Percentiles rank a stretch among this genome's conserved stretches.
Evolutionary conservation across 1,140 invertebrate genomes (phyloP).

Genomic region (Trichonephila clavipes): DNA sequence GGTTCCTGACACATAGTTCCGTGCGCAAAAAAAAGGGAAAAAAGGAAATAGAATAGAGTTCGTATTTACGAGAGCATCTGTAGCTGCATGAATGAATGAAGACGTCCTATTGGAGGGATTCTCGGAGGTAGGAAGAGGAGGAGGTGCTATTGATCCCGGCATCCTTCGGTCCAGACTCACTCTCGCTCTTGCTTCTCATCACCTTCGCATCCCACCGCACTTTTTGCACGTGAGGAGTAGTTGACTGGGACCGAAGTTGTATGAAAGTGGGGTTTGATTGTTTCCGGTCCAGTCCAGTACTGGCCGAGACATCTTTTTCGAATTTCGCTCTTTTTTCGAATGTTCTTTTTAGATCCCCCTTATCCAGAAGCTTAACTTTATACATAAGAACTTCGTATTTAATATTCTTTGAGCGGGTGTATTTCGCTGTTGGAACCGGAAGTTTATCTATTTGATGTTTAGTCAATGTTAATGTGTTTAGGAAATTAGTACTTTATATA

Average conservation of each 20-base stretch:
- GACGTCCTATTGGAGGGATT: constrained; percentile 61
- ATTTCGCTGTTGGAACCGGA: background rate
- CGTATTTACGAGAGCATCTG: constrained; percentile 53
- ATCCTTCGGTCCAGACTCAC: constrained; percentile 35
- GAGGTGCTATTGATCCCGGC: constrained; percentile 73
- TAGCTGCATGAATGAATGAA: constrained; percentile 67
- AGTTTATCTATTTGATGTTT: background rate
- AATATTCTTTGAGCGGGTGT: background rate
- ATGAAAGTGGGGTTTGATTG: constrained; percentile 4
- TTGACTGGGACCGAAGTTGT: background rate
- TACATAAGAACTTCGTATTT: background rate
- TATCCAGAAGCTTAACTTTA: background rate
- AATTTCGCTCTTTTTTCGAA: background rate
- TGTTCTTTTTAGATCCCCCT: background rate
- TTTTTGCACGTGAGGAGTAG: constrained; percentile 49
- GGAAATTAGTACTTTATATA: constrained; percentile 55
- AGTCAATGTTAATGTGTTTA: constrained; percentile 25
- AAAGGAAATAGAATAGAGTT: background rate
- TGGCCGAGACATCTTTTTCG: background rate
- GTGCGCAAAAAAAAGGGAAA: background rate
- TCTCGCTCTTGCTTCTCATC: constrained; percentile 40
- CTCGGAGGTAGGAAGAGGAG: constrained; percentile 67
- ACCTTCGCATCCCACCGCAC: constrained; percentile 50
- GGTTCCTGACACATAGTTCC: background rate
- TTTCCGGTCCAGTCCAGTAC: background rate